Evolutionary conservation across 2,797 vertebrate genomes (phyloP).

Genomic region (Cuniculus paca): DNA sequence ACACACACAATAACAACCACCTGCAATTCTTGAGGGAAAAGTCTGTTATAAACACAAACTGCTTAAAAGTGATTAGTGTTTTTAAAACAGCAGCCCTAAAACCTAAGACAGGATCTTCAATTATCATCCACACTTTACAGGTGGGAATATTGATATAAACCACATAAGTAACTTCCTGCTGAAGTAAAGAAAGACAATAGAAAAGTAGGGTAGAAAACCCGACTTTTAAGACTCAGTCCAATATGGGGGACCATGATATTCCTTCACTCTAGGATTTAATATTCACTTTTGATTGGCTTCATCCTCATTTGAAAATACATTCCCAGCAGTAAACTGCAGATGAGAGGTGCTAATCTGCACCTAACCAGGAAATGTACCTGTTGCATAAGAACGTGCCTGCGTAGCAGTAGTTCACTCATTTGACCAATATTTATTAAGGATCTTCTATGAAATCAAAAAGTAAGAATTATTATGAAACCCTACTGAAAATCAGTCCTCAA

Average conservation of each 20-base stretch:
- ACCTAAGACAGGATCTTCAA: neutral
- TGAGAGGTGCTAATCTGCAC: neutral
- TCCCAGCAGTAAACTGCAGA: neutral
- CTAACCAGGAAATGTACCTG: neutral
- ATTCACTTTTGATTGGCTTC: conserved; percentile 24
- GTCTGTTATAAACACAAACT: conserved; percentile 38
- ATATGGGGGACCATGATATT: neutral
- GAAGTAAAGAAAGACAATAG: neutral
- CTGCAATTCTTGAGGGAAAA: neutral
- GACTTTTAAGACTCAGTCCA: neutral
- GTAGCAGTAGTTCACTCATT: conserved; percentile 9
- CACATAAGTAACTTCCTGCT: neutral
- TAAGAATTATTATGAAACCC: neutral
- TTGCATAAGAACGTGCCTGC: neutral
- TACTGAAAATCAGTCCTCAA: neutral
- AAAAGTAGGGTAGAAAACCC: neutral
- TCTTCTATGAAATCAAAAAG: neutral
- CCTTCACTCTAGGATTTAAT: neutral
- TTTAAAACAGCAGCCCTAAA: conserved; percentile 22
- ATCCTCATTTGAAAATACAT: conserved; percentile 41
- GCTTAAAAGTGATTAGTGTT: conserved; percentile 22
- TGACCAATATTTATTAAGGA: neutral
- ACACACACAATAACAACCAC: neutral
- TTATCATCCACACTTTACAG: conserved; percentile 6
- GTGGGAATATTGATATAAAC: neutral